Evolutionary conservation across 2,113 vertebrate genomes (phyloP).

Genomic region (Acanthochromis polyacanthus): DNA sequence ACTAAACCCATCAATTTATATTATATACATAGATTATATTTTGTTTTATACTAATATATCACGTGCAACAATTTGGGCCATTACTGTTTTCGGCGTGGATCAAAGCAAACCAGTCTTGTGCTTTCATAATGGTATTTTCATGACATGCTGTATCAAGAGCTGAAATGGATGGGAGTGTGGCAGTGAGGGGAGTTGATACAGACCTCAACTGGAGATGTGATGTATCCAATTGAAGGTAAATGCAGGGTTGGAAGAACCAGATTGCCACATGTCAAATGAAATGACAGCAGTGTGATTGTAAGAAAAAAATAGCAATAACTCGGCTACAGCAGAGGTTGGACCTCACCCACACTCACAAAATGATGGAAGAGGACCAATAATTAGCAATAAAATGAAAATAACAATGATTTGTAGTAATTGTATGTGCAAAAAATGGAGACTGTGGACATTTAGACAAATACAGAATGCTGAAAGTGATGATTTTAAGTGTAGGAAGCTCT

Average conservation of each 20-base stretch:
- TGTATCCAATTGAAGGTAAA: neutral
- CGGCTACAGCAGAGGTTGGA: neutral
- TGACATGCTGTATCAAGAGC: no score
- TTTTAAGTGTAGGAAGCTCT: no score
- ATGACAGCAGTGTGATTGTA: neutral
- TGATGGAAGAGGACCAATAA: neutral
- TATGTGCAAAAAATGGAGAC: no score
- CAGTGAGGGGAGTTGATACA: neutral
- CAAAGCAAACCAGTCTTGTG: no score
- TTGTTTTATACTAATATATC: no score
- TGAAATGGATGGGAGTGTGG: no score
- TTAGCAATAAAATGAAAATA: neutral
- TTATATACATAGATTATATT: no score
- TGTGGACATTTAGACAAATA: no score
- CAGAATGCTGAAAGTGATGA: no score
- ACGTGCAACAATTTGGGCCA: neutral
- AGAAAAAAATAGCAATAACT: neutral
- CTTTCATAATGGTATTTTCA: no score
- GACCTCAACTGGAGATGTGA: constrained; percentile 4
- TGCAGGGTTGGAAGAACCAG: neutral
- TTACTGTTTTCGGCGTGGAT: neutral
- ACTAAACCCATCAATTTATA: no score
- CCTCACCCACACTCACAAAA: neutral
- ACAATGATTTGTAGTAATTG: neutral
- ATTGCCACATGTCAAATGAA: neutral